These are phyloP conservation scores for Reticulitermes speratus DNA, from an alignment of 1,140 invertebrate species.

Conservation along the genomic window DNA sequence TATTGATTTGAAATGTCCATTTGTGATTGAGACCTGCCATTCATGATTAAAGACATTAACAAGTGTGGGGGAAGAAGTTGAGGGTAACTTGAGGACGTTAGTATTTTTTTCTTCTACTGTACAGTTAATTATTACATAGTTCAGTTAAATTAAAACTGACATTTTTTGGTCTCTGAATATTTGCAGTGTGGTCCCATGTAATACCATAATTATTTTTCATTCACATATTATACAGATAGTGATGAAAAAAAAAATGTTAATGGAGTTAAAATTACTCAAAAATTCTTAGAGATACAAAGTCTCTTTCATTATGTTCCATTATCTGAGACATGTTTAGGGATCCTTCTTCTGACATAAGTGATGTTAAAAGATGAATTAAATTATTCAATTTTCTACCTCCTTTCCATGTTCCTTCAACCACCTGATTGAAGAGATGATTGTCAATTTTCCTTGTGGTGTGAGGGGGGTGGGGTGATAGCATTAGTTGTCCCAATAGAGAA, in stretches of 20 bases:
- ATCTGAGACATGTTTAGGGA: not conserved
- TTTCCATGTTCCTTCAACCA: not conserved
- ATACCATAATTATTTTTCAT: conserved; percentile 23
- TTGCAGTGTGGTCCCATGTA: conserved; percentile 26
- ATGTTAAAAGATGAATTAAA: not conserved
- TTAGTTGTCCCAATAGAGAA: too few relatives aligned
- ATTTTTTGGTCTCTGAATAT: not conserved
- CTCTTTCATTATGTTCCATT: not conserved
- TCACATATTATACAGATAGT: conserved; percentile 22
- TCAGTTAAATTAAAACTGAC: not conserved
- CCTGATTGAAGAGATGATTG: too few relatives aligned
- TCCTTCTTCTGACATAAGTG: not conserved
- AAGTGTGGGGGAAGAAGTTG: conserved; percentile 12
- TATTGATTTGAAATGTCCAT: conserved; percentile 17
- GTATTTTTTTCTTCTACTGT: conserved; percentile 5
- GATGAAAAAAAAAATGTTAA: not conserved
- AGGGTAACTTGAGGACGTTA: conserved; percentile 12
- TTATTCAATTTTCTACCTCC: not conserved
- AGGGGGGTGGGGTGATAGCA: too few relatives aligned
- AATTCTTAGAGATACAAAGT: not conserved
- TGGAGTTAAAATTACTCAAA: not conserved
- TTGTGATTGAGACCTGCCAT: conserved; percentile 23
- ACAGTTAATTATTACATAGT: not conserved
- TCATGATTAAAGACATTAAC: not conserved
- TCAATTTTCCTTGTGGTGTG: too few relatives aligned